phyloP scores from a whole-genome alignment of 1,140 invertebrate genomes.

The Neomicropteryx cornuta region DNA sequence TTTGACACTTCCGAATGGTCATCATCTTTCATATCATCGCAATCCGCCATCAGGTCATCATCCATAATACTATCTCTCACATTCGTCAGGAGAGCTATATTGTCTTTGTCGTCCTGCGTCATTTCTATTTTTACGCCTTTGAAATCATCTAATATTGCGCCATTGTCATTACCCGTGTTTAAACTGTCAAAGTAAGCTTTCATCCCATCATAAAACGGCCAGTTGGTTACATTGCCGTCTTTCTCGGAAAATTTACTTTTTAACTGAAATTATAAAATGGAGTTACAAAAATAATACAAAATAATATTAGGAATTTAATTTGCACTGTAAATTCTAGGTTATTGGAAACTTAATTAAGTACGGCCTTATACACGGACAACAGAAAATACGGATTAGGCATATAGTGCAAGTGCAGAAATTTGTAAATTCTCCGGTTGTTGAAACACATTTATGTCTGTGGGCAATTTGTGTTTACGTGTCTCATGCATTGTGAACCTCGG shows the following conservation, averaged over 20 bases:
- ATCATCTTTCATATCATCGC: slow-evolving; percentile 18
- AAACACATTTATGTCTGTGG: too few species aligned
- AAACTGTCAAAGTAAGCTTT: slow-evolving; percentile 14
- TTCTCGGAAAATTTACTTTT: slow-evolving; percentile 30
- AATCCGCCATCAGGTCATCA: slow-evolving; percentile 9
- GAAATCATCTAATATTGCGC: not conserved
- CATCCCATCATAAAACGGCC: slow-evolving; percentile 34
- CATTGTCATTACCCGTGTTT: slow-evolving; percentile 6
- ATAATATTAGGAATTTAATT: too few species aligned
- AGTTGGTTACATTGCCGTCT: slow-evolving; percentile 27
- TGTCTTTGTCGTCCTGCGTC: slow-evolving; percentile 7
- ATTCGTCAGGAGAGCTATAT: too few species aligned
- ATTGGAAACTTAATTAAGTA: too few species aligned
- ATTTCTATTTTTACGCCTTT: slow-evolving; percentile 10
- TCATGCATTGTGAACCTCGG: too few species aligned
- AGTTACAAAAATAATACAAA: too few species aligned
- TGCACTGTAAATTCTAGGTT: too few species aligned
- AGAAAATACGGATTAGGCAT: too few species aligned
- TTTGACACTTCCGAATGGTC: slow-evolving; percentile 19
- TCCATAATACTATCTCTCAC: slow-evolving; percentile 15
- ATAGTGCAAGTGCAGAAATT: too few species aligned
- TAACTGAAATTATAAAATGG: slow-evolving; percentile 24
- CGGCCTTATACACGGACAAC: too few species aligned
- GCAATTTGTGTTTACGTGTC: too few species aligned
- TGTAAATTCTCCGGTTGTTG: too few species aligned